Percentiles rank a stretch among this genome's conserved stretches.
Conservation (phyloP, 2,797 vertebrate species). For the Pseudopleuronectes americanus region DNA sequence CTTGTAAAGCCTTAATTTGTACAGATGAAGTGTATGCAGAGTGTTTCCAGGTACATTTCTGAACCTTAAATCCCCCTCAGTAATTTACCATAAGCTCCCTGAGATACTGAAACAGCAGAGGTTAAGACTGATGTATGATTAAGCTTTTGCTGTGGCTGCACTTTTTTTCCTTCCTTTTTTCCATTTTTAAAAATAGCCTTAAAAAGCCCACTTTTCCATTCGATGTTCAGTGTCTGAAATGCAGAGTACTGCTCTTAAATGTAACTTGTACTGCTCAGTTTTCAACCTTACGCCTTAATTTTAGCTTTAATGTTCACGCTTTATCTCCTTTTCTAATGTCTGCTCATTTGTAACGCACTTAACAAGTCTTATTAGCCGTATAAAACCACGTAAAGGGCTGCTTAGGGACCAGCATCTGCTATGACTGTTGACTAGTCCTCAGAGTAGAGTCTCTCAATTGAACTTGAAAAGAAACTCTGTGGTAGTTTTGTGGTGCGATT, state of each 20-base stretch:
- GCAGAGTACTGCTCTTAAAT: not conserved
- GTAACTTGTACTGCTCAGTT: conserved; percentile 20
- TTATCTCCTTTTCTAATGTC: conserved; percentile 1
- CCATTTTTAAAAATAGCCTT: not conserved
- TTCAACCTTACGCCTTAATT: conserved; percentile 3
- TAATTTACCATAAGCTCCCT: not conserved
- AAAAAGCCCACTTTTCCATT: not conserved
- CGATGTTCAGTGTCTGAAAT: conserved; percentile 13
- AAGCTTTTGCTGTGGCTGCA: not conserved
- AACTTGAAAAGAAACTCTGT: not conserved
- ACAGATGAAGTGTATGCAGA: too few relatives aligned
- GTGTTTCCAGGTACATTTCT: not conserved
- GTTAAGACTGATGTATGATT: not conserved
- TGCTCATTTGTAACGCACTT: conserved; percentile 24
- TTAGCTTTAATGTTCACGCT: conserved; percentile 11
- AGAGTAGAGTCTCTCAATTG: not conserved
- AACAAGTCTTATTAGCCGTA: conserved; percentile 9
- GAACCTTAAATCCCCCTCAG: not conserved
- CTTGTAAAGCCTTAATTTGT: too few relatives aligned
- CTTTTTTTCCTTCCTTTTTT: not conserved
- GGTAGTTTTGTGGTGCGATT: not conserved
- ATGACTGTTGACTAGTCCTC: not conserved
- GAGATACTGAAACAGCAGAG: not conserved
- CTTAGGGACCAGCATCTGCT: not conserved
- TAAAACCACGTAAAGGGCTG: conserved; percentile 5